phyloP scores from a whole-genome alignment of 1,140 invertebrate species.

The Zaprionus lachaisei region DNA sequence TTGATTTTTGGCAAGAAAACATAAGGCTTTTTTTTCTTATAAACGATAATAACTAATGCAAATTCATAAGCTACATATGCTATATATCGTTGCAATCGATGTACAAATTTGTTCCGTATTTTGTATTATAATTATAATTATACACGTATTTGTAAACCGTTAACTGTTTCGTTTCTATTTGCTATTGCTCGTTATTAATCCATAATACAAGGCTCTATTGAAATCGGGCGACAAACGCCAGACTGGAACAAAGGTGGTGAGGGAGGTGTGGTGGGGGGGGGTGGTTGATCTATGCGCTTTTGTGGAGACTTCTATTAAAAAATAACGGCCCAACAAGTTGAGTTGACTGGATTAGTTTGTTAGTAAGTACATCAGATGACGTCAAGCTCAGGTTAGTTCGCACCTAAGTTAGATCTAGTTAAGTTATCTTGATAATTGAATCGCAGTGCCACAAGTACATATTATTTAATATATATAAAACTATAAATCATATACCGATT shows the following conservation, averaged over 20 bases:
- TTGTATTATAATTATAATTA: conserved; percentile 5
- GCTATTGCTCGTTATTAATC: conserved; percentile 37
- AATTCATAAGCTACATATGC: not conserved
- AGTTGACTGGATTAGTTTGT: conserved; percentile 6
- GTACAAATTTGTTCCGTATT: conserved; percentile 29
- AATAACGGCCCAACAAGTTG: not conserved
- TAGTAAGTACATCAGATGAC: conserved; percentile 2
- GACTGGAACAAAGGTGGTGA: not conserved
- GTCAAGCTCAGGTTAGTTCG: conserved; percentile 39
- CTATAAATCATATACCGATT: conserved; percentile 23
- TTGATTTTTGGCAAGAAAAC: conserved; percentile 50
- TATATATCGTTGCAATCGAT: conserved; percentile 28
- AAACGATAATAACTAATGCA: conserved; percentile 19
- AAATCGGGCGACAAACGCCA: not conserved
- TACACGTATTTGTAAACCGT: conserved; percentile 38
- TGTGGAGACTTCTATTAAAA: not conserved
- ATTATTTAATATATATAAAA: conserved; percentile 24
- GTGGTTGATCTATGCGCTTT: not conserved
- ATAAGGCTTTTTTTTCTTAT: conserved; percentile 17
- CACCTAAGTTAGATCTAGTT: conserved; percentile 37
- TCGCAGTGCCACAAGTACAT: conserved; percentile 20
- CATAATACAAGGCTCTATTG: conserved; percentile 15
- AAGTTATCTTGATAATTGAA: conserved; percentile 24
- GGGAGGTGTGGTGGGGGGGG: not conserved
- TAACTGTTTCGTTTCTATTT: conserved; percentile 37